Evolutionary conservation across 2,113 vertebrate species (phyloP), one percentile per base, ranked within the genome.

Genomic region (Nasalis larvatus): DNA sequence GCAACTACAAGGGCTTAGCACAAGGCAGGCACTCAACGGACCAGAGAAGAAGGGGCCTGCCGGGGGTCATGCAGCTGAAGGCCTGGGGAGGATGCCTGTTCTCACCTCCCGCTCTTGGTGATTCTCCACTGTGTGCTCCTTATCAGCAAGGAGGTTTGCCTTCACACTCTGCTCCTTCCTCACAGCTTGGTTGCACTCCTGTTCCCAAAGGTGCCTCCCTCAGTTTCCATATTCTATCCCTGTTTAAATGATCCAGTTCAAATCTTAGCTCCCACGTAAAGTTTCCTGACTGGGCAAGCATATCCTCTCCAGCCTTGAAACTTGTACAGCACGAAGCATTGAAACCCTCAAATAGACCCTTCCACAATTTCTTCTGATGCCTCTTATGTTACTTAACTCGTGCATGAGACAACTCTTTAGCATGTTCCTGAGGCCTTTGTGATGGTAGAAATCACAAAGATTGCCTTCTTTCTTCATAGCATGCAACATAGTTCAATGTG

Each of bases 31-130:
- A 4, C 32, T 45, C 1, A 0, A 12, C 6, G 1, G 69, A 42
- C 18, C 21, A 52, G 69, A n/a, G 25, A 42, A 73, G 10, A 27
- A 60, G 66, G 1, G 16, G 23, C 40, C 11, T 6, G 47, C 1
- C 35, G 4, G n/a, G 8, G 0, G n/a, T 20, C 32, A 7, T 16
- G 23, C 17, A 0, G n/a, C 49, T 6, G 32, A 40, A 40, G 45
- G 37, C 77, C 42, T 2, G 12, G 4, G 7, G 49, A 27, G 18
- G 56, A 52, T 0, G 7, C 1, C 0, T 0, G 1, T 66, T 37
- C 54, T 80, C 17, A 20, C 30, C 32, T 66, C 25, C 49, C 2
- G 30, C 1, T 10, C 21, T 0, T 1, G 20, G 40, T 3, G 30
- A 40, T 27, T 42, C 35, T 27, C 69, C 20, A 30, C 40, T 25